Conservation (phyloP, 1,140 invertebrate genomes). For the Bombus confusus region DNA sequence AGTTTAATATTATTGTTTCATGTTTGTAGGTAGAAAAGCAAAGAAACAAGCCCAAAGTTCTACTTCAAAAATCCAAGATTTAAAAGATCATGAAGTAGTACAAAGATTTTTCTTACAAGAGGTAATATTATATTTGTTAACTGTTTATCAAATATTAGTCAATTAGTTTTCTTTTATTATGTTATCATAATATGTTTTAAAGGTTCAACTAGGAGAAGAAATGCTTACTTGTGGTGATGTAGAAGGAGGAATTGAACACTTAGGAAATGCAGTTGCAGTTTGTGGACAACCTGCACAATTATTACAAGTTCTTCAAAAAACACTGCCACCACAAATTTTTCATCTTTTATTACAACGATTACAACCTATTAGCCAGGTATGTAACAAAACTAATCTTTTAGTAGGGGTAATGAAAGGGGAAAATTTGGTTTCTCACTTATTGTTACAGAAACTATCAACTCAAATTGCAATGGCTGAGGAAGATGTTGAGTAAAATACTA, state of each 20-base stretch:
- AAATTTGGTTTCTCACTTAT: constrained; percentile 48
- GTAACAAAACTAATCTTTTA: constrained; percentile 25
- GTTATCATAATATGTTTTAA: constrained; percentile 32
- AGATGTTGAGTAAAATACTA: constrained; percentile 77
- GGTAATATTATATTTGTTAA: constrained; percentile 73
- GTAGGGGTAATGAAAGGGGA: too few species aligned
- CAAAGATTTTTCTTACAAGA: constrained; percentile 96
- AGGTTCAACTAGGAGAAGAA: constrained; percentile 95
- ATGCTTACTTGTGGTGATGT: constrained; percentile 92
- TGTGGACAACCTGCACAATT: constrained; percentile 97
- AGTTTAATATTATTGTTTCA: constrained; percentile 46
- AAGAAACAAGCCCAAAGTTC: constrained; percentile 81
- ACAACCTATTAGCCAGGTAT: constrained; percentile 85
- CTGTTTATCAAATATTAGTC: neutral
- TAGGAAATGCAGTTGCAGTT: constrained; percentile 97
- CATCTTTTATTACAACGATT: constrained; percentile 92
- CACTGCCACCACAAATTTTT: constrained; percentile 95
- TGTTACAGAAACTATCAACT: constrained; percentile 76
- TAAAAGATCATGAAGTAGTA: constrained; percentile 95
- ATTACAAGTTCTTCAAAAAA: constrained; percentile 95
- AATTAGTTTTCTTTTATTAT: neutral
- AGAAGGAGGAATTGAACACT: constrained; percentile 95
- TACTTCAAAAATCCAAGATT: constrained; percentile 88
- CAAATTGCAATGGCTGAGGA: constrained; percentile 78
- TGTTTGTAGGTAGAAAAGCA: constrained; percentile 82